Conservation (phyloP, 2,888 invertebrate species). For the Drosophila leonis region DNA sequence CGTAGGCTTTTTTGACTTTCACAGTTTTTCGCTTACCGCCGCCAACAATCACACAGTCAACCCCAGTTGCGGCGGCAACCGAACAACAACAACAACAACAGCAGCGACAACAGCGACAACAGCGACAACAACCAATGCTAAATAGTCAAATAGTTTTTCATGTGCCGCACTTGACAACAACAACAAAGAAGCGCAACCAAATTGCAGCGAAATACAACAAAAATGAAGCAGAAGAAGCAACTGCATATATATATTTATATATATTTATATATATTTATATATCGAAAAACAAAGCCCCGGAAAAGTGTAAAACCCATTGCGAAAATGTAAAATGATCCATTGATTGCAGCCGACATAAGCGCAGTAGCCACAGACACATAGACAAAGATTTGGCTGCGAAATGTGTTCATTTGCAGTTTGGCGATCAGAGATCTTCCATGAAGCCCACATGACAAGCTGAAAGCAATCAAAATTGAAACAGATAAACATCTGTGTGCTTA, state of each 20-base stretch:
- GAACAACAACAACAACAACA: slow-evolving; percentile 18
- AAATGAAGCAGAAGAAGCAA: slow-evolving; percentile 1
- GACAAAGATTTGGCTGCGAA: slow-evolving; percentile 2
- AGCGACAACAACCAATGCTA: slow-evolving; percentile 42
- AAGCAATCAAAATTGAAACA: neutral
- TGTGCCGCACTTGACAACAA: slow-evolving; percentile 52
- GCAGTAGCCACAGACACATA: slow-evolving; percentile 4
- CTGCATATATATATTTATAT: neutral
- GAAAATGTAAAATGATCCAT: slow-evolving; percentile 71
- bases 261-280: neutral
- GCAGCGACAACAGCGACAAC: slow-evolving; percentile 31
- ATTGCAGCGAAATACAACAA: slow-evolving; percentile 21
- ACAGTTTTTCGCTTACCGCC: slow-evolving; percentile 56
- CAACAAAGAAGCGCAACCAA: slow-evolving; percentile 9
- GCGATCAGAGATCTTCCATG: neutral
- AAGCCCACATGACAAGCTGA: neutral
- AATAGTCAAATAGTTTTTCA: slow-evolving; percentile 76
- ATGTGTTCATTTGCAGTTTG: neutral
- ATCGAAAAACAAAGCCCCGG: neutral
- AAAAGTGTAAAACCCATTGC: slow-evolving; percentile 79
- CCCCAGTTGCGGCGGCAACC: slow-evolving; percentile 65
- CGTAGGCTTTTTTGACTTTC: slow-evolving; percentile 66
- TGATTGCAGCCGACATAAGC: slow-evolving; percentile 64
- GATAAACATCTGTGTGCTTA: neutral
- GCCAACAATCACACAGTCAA: slow-evolving; percentile 73